A percentile compares a stretch with the other conserved stretches of the same genome.
These are phyloP conservation scores for Aotus griseimembra DNA, from an alignment of 2,797 vertebrate species.

Conservation along the genomic window DNA sequence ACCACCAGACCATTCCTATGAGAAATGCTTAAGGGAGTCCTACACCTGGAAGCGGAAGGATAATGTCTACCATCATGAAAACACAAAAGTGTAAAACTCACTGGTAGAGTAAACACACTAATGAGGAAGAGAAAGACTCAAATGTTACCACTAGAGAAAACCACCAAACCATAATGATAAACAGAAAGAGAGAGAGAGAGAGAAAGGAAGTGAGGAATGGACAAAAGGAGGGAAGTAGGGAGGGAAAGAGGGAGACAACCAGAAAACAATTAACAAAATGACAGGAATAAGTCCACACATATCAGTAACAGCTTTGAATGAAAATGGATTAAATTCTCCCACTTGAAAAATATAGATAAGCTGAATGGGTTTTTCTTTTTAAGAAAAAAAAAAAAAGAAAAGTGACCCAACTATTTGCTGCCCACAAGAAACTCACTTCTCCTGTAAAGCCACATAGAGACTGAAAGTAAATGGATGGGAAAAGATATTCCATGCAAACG, in stretches of 20 bases:
- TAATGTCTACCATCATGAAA: background rate
- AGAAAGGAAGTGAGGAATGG: background rate
- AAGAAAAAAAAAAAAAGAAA: background rate
- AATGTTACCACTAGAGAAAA: background rate
- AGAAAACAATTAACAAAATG: background rate
- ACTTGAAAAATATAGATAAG: too few species aligned
- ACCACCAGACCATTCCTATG: background rate
- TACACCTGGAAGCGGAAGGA: background rate
- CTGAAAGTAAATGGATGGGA: background rate
- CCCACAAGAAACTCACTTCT: background rate
- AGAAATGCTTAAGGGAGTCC: background rate
- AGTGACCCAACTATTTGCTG: background rate
- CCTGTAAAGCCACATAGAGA: background rate
- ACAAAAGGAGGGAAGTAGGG: background rate
- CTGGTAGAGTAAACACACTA: background rate
- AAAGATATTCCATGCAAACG: background rate
- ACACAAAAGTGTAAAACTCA: background rate
- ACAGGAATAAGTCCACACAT: background rate
- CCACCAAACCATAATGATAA: background rate
- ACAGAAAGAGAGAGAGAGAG: background rate
- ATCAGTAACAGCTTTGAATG: background rate
- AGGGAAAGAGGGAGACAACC: background rate
- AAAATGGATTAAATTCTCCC: background rate
- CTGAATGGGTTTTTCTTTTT: background rate
- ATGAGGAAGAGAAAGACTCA: background rate